Conservation (phyloP, 1,140 invertebrate genomes). For the Neotoxoptera formosana region DNA sequence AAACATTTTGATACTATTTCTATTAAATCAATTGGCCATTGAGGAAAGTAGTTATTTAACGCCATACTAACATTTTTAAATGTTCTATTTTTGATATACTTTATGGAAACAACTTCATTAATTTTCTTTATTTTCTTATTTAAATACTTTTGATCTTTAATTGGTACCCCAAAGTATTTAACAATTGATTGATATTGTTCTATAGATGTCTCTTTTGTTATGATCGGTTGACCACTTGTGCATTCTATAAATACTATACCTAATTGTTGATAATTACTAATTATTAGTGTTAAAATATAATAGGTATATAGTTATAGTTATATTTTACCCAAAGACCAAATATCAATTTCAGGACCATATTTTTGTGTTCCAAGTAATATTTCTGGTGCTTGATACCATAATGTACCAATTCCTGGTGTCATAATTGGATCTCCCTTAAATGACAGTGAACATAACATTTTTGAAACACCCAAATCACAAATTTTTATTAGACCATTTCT, state of each 20-base stretch:
- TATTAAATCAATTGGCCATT: conserved; percentile 34
- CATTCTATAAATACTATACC: conserved; percentile 44
- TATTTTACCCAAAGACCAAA: conserved; percentile 33
- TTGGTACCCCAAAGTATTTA: background rate
- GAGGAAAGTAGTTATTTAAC: conserved; percentile 7
- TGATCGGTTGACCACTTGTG: background rate
- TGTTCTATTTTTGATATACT: background rate
- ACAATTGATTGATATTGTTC: conserved; percentile 35
- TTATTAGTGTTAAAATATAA: conserved; percentile 13
- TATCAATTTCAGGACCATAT: conserved; percentile 42
- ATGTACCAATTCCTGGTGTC: conserved; percentile 29
- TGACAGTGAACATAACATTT: background rate
- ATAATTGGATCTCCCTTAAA: background rate
- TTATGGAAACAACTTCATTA: background rate
- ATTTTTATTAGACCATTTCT: conserved; percentile 10
- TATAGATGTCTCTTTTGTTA: conserved; percentile 19
- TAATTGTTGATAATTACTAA: background rate
- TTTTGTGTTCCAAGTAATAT: conserved; percentile 33
- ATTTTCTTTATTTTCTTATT: background rate
- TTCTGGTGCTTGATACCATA: conserved; percentile 46
- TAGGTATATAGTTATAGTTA: background rate
- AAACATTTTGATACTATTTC: conserved; percentile 44
- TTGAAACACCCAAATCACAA: conserved; percentile 36
- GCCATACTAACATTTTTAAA: background rate
- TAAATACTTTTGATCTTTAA: conserved; percentile 23